Conservation (phyloP, 2,113 vertebrate genomes). For the Delphinapterus leucas region DNA sequence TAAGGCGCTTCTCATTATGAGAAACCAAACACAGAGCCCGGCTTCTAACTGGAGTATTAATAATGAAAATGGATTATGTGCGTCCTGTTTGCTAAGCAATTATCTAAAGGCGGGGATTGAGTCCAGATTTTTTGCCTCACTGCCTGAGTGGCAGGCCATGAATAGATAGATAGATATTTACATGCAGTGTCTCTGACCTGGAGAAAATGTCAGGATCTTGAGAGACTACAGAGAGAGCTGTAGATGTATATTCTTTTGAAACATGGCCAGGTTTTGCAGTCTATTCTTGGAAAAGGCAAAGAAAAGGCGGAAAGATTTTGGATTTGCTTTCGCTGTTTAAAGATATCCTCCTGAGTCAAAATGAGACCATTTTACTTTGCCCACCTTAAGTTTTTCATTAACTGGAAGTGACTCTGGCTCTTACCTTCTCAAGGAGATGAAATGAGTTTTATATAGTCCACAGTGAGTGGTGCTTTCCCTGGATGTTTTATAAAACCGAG, state of each 20-base stretch:
- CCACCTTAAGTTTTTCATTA: conserved; percentile 55
- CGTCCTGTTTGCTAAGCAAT: conserved; percentile 76
- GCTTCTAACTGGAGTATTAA: conserved; percentile 77
- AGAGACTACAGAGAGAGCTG: conserved; percentile 20
- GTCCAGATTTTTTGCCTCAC: conserved; percentile 71
- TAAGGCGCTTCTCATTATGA: conserved; percentile 75
- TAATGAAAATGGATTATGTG: conserved; percentile 78
- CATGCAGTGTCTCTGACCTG: conserved; percentile 64
- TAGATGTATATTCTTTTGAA: neutral
- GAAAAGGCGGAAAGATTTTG: conserved; percentile 21
- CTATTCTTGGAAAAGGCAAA: conserved; percentile 61
- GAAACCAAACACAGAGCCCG: conserved; percentile 70
- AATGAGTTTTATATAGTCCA: neutral
- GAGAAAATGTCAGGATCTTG: conserved; percentile 64
- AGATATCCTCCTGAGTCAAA: neutral
- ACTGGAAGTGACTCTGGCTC: neutral
- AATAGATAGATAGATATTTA: conserved; percentile 67
- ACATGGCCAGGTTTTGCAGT: neutral
- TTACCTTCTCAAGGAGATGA: conserved; percentile 7
- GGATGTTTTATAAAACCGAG: neutral
- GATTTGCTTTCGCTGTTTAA: conserved; percentile 38
- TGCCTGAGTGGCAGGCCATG: conserved; percentile 65
- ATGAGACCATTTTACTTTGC: neutral
- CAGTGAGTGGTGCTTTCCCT: neutral
- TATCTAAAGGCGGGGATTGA: conserved; percentile 67